phyloP scores from a whole-genome alignment of 2,797 vertebrate genomes.

The Sebastes alutus region DNA sequence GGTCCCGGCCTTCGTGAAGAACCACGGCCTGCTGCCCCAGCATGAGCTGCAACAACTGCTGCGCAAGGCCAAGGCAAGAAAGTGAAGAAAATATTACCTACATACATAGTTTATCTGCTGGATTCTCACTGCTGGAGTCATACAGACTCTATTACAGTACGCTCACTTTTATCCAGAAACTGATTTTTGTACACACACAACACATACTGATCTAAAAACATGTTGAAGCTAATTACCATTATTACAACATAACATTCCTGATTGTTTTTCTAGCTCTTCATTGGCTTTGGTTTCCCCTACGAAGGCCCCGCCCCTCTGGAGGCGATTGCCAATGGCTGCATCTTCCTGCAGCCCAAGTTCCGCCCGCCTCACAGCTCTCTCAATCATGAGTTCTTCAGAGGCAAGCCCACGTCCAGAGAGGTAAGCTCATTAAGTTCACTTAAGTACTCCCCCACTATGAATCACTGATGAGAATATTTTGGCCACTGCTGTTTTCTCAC shows the following conservation, averaged over 20 bases:
- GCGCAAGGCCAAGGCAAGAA: conserved; percentile 91
- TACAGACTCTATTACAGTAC: neutral
- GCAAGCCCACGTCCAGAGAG: conserved; percentile 96
- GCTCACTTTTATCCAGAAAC: neutral
- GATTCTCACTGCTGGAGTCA: neutral
- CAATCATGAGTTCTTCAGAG: conserved; percentile 97
- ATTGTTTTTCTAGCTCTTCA: conserved; percentile 87
- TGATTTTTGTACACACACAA: neutral
- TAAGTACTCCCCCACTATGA: neutral
- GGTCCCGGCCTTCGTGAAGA: conserved; percentile 95
- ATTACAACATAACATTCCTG: neutral
- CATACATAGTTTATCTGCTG: neutral
- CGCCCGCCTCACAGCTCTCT: conserved; percentile 93
- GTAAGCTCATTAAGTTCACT: conserved; percentile 63
- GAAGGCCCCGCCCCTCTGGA: conserved; percentile 97
- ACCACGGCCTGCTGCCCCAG: conserved; percentile 94
- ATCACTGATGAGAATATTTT: neutral
- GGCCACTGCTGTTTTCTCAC: neutral
- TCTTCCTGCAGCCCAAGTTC: conserved; percentile 95
- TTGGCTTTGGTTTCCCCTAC: conserved; percentile 97
- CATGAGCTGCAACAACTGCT: conserved; percentile 96
- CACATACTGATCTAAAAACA: neutral
- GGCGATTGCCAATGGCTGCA: conserved; percentile 94
- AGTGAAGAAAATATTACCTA: neutral
- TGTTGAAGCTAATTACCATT: neutral